Conservation (phyloP, 2,888 invertebrate species). For the Caenorhabditis doughertyi region DNA sequence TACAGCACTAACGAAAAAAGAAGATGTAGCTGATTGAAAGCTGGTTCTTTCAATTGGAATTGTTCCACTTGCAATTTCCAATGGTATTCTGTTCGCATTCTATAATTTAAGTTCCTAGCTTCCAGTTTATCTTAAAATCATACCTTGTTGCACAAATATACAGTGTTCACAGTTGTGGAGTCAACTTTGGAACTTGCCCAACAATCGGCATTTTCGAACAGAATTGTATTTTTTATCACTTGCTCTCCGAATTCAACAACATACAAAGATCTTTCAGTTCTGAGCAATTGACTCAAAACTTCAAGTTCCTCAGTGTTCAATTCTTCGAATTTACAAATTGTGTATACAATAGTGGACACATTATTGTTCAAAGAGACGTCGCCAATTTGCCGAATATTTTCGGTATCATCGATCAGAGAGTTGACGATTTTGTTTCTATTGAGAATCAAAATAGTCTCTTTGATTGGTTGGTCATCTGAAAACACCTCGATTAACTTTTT, state of each 20-base stretch:
- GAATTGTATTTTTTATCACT: conserved; percentile 53
- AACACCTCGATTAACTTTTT: background rate
- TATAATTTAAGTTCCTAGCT: background rate
- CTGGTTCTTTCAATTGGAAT: background rate
- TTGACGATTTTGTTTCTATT: background rate
- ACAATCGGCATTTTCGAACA: conserved; percentile 56
- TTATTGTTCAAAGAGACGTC: conserved; percentile 29
- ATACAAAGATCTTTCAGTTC: conserved; percentile 62
- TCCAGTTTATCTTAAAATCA: background rate
- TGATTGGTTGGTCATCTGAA: conserved; percentile 24
- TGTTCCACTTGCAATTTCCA: background rate
- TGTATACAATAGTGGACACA: conserved; percentile 63
- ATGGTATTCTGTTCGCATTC: conserved; percentile 10
- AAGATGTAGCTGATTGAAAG: background rate
- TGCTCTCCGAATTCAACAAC: conserved; percentile 72
- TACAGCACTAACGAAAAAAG: conserved; percentile 60
- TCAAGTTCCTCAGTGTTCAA: conserved; percentile 69
- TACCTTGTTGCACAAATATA: conserved; percentile 64
- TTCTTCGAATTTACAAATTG: conserved; percentile 53
- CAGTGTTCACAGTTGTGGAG: conserved; percentile 45
- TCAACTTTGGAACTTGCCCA: conserved; percentile 65
- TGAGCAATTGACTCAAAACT: conserved; percentile 62
- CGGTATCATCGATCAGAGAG: background rate
- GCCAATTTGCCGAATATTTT: conserved; percentile 6
- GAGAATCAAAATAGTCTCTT: conserved; percentile 15